These are phyloP conservation scores for Cataglyphis livida DNA, from an alignment of 2,888 invertebrate species.

Conservation along the genomic window DNA sequence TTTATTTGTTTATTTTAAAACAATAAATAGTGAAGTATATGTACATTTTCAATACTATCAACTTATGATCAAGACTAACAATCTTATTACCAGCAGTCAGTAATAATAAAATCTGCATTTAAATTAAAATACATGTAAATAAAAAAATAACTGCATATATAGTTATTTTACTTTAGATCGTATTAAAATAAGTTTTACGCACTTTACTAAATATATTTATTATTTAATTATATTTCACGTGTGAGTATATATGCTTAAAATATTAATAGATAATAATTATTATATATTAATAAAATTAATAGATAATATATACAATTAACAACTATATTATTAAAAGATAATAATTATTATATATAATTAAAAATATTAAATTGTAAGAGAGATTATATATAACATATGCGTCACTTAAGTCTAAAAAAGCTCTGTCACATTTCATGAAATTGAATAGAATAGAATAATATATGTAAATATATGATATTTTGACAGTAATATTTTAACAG, in stretches of 20 bases:
- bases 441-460: background rate
- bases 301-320: background rate
- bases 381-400: background rate
- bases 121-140: background rate
- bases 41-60: slow-evolving; percentile 5
- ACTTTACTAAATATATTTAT: background rate
- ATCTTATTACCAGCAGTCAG: background rate
- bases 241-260: background rate
- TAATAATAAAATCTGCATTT: background rate
- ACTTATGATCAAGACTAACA: background rate
- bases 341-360: slow-evolving; percentile 12
- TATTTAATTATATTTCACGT: background rate
- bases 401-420: background rate
- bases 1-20: background rate
- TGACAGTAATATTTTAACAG: background rate
- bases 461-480: background rate
- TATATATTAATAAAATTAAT: slow-evolving; percentile 18
- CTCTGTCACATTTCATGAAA: background rate
- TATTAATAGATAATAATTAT: slow-evolving; percentile 11
- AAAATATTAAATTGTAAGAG: background rate
- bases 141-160: background rate
- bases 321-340: background rate
- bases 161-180: background rate
- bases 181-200: background rate
- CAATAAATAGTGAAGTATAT: background rate